Evolutionary conservation across 2,797 vertebrate genomes (phyloP).

Genomic region (Anguilla anguilla): DNA sequence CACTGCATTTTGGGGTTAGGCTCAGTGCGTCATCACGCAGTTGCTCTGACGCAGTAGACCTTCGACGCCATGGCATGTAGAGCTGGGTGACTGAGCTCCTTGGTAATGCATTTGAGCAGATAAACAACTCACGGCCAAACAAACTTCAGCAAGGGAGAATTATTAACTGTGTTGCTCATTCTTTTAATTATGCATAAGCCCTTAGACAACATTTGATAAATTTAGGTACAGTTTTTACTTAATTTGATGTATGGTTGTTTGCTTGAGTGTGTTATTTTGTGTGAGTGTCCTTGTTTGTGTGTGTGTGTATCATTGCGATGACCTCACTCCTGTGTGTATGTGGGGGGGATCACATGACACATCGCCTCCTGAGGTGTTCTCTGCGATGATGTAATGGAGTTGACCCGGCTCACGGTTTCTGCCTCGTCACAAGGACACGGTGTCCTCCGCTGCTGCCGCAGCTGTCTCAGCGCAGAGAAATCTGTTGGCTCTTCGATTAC

Average conservation of each 20-base stretch:
- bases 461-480: neutral
- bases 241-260: neutral
- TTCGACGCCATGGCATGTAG: constrained; percentile 24
- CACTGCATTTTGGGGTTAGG: neutral
- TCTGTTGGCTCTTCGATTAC: constrained; percentile 3
- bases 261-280: neutral
- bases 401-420: neutral
- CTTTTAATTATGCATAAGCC: neutral
- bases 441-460: neutral
- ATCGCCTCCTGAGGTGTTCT: neutral
- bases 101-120: constrained; percentile 42
- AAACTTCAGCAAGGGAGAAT: constrained; percentile 35
- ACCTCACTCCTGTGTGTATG: constrained; percentile 7
- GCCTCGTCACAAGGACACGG: neutral
- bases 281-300: neutral
- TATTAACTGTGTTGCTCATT: constrained; percentile 3
- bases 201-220: neutral
- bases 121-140: constrained; percentile 42
- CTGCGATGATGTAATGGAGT: constrained; percentile 1
- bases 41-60: neutral
- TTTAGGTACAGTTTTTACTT: neutral
- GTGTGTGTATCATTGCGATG: constrained; percentile 6
- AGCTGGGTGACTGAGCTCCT: constrained; percentile 37
- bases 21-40: neutral
- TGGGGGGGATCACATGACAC: neutral